Evolutionary conservation across 2,888 invertebrate species (phyloP).

Genomic region (Unio pictorum): DNA sequence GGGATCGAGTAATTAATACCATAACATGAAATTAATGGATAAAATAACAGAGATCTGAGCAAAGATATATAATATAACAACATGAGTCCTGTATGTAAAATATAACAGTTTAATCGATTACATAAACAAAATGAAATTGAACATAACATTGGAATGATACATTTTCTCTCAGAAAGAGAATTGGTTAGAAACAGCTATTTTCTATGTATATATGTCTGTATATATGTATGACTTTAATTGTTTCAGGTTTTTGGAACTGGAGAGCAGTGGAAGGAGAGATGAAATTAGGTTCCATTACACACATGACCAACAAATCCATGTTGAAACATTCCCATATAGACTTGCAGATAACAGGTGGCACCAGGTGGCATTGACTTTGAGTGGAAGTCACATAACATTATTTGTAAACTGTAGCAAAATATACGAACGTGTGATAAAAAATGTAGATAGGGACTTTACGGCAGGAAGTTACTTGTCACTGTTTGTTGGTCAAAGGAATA

Average conservation of each 20-base stretch:
- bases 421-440: constrained; percentile 82
- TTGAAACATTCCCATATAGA: constrained; percentile 90
- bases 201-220: not conserved
- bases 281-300: constrained; percentile 75
- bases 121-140: too few relatives aligned
- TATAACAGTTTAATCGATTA: too few relatives aligned
- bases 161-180: too few relatives aligned
- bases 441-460: constrained; percentile 79
- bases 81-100: too few relatives aligned
- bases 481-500: constrained; percentile 90
- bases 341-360: constrained; percentile 92
- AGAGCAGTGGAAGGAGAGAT: constrained; percentile 89
- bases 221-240: constrained; percentile 49
- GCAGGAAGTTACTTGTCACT: constrained; percentile 71
- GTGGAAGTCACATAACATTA: constrained; percentile 84
- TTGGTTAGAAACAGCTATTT: too few relatives aligned
- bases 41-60: too few relatives aligned
- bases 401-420: constrained; percentile 89
- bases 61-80: too few relatives aligned
- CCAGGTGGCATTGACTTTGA: constrained; percentile 85
- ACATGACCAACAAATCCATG: constrained; percentile 68
- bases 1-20: too few relatives aligned
- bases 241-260: constrained; percentile 89
- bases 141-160: too few relatives aligned
- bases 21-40: too few relatives aligned